Evolutionary conservation across 2,113 vertebrate species (phyloP).

Genomic region (Glareola pratincola): DNA sequence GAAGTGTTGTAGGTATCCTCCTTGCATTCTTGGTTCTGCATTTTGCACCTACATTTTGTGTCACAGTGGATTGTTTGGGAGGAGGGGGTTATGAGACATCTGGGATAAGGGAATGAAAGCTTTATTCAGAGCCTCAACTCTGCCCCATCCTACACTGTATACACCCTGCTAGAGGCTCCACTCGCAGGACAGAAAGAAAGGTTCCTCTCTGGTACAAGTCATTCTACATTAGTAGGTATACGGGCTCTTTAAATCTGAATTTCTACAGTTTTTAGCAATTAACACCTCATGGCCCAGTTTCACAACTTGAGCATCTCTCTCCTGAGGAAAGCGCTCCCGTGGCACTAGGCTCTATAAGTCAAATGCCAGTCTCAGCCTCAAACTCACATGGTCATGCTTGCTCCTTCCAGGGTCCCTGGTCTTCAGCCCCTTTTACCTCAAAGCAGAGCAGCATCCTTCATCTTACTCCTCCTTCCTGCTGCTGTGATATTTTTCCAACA

Average conservation of each 20-base stretch:
- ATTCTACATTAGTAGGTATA: neutral
- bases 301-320: neutral
- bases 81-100: neutral
- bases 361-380: neutral
- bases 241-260: neutral
- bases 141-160: neutral
- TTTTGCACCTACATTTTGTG: neutral
- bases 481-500: neutral
- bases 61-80: neutral
- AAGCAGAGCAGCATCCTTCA: neutral
- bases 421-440: neutral
- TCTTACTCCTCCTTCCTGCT: neutral
- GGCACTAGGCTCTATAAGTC: neutral
- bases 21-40: neutral
- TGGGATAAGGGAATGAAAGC: neutral
- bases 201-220: neutral
- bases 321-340: neutral
- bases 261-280: slow-evolving; percentile 1
- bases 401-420: neutral
- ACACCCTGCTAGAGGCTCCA: neutral
- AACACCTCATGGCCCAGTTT: neutral
- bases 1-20: neutral
- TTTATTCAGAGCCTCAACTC: neutral
- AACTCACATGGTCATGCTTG: neutral
- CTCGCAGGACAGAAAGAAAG: neutral